Evolutionary conservation across 2,888 invertebrate species (phyloP).

Genomic region (Hypselothyrea guttata): DNA sequence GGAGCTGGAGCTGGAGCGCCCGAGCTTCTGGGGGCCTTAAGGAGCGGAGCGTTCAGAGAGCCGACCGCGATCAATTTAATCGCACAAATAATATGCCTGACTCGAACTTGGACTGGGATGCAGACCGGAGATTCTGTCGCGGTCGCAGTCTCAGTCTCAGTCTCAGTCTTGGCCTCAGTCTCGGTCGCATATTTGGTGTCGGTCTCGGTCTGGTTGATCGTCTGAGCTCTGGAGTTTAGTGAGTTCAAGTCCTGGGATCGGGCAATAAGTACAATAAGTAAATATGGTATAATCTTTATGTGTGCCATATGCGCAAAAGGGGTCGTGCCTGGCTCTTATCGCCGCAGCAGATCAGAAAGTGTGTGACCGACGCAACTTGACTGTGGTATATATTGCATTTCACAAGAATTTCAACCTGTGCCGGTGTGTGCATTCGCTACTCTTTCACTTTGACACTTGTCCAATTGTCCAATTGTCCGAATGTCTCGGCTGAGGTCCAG

Average conservation of each 20-base stretch:
- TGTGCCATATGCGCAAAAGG: conserved; percentile 58
- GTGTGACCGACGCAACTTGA: conserved; percentile 51
- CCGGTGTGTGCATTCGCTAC: conserved; percentile 54
- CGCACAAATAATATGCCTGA: conserved; percentile 79
- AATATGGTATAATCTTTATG: conserved; percentile 79
- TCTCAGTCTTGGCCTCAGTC: conserved; percentile 1
- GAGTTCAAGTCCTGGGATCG: conserved; percentile 43
- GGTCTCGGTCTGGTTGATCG: not conserved
- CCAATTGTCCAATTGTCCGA: conserved; percentile 43
- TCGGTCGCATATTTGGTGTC: no score
- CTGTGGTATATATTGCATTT: conserved; percentile 51
- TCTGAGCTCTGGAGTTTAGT: not conserved
- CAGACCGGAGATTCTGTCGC: conserved; percentile 2
- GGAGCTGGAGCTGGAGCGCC: conserved; percentile 30
- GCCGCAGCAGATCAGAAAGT: conserved; percentile 68
- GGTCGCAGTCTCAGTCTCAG: not conserved
- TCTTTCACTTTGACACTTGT: conserved; percentile 78
- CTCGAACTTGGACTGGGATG: conserved; percentile 2
- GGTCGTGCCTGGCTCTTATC: conserved; percentile 61
- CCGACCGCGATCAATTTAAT: conserved; percentile 80
- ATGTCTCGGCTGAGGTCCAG: not conserved
- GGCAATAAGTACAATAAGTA: conserved; percentile 76
- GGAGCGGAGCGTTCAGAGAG: conserved; percentile 22
- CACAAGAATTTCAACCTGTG: conserved; percentile 70
- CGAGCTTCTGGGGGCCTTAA: conserved; percentile 20